phyloP scores from a whole-genome alignment of 2,797 vertebrate genomes.

The Oryzias sinensis region DNA sequence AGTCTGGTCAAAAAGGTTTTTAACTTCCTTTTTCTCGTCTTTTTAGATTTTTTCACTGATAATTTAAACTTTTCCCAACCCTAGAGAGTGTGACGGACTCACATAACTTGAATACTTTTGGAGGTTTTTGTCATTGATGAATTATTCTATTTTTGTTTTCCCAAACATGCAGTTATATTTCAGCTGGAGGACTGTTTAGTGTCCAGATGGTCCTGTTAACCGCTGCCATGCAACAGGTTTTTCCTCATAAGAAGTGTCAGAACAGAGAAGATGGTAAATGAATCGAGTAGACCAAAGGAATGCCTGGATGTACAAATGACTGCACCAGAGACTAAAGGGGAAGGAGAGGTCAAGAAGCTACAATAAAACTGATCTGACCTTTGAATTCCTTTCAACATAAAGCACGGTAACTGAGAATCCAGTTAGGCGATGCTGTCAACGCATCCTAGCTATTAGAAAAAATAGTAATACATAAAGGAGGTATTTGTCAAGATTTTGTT shows the following conservation, averaged over 20 bases:
- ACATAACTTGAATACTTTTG: too few species aligned
- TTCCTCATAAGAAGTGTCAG: conserved; percentile 27
- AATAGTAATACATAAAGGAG: conserved; percentile 28
- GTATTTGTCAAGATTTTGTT: neutral
- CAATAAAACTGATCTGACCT: conserved; percentile 42
- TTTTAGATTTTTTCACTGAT: neutral
- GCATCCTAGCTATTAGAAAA: conserved; percentile 11
- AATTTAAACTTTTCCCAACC: too few species aligned
- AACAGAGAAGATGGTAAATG: conserved; percentile 48
- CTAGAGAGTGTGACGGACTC: too few species aligned
- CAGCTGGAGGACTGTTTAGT: neutral
- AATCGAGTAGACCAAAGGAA: conserved; percentile 37
- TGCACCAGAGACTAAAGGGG: conserved; percentile 40
- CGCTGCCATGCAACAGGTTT: conserved; percentile 17
- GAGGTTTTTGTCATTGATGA: too few species aligned
- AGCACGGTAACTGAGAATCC: conserved; percentile 18
- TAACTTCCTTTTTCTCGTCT: conserved; percentile 4
- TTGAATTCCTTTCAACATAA: conserved; percentile 30
- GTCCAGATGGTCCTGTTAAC: conserved; percentile 10
- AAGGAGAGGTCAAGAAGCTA: conserved; percentile 28
- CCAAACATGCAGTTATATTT: too few species aligned
- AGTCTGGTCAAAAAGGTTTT: conserved; percentile 10
- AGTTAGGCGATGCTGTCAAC: conserved; percentile 19
- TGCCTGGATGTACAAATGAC: conserved; percentile 42
- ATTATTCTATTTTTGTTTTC: too few species aligned